These are phyloP conservation scores for Bambusicola thoracicus DNA, from an alignment of 2,113 vertebrate genomes.

Conservation along the genomic window DNA sequence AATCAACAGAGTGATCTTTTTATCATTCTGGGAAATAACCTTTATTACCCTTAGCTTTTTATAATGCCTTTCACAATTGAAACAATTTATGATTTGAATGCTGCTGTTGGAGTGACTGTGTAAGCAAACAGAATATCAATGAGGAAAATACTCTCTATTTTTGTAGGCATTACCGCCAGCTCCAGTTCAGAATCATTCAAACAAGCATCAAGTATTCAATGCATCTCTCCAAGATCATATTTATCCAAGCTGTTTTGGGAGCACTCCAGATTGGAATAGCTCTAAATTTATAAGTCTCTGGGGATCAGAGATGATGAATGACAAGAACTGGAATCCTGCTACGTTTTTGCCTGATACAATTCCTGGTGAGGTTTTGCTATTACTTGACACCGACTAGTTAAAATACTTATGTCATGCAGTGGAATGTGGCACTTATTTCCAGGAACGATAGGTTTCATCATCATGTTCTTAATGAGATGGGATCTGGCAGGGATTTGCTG, in stretches of 20 bases:
- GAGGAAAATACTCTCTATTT: constrained; percentile 58
- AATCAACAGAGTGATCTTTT: background rate
- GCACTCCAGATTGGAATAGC: constrained; percentile 91
- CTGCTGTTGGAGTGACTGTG: constrained; percentile 36
- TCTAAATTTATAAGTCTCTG: constrained; percentile 98
- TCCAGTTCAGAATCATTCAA: constrained; percentile 89
- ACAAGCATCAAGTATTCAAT: constrained; percentile 92
- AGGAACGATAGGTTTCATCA: background rate
- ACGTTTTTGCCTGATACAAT: constrained; percentile 92
- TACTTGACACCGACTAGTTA: constrained; percentile 41
- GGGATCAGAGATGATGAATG: constrained; percentile 95
- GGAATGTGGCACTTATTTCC: background rate
- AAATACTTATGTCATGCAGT: constrained; percentile 24
- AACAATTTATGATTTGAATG: constrained; percentile 1
- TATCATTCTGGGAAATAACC: background rate
- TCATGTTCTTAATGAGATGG: background rate
- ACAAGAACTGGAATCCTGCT: constrained; percentile 93
- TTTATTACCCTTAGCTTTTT: background rate
- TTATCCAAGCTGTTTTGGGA: constrained; percentile 94
- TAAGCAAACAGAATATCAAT: constrained; percentile 64
- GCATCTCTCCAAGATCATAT: constrained; percentile 94
- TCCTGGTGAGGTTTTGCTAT: constrained; percentile 85
- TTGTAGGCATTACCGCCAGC: constrained; percentile 88
- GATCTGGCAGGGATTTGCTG: background rate
- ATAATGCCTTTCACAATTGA: background rate